Conservation (phyloP, 2,888 invertebrate genomes). For the Hydropsyche betteni region DNA sequence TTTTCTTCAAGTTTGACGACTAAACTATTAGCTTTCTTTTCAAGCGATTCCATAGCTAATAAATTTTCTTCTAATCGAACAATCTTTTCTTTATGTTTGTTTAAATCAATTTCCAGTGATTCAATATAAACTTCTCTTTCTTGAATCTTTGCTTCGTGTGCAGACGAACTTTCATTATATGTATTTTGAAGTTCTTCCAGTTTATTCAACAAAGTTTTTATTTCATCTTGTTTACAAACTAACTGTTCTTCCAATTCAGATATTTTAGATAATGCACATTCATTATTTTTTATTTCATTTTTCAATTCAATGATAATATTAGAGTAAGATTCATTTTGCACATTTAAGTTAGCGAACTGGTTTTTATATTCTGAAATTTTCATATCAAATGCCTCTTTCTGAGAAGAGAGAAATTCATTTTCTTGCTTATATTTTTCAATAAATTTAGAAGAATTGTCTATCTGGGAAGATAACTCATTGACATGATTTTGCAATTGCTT, state of each 20-base stretch:
- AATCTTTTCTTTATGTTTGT: constrained; percentile 71
- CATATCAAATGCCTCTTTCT: constrained; percentile 59
- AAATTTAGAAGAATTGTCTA: constrained; percentile 4
- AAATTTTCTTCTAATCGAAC: constrained; percentile 74
- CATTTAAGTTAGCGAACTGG: constrained; percentile 52
- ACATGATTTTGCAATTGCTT: constrained; percentile 49
- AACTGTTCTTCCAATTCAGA: constrained; percentile 58
- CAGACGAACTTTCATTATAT: constrained; percentile 60
- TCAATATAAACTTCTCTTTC: constrained; percentile 80
- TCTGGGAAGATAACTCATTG: not conserved
- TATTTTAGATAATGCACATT: constrained; percentile 47
- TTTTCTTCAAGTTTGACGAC: constrained; percentile 69
- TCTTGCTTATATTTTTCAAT: not conserved
- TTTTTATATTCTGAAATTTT: constrained; percentile 62
- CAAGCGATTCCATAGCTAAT: constrained; percentile 68
- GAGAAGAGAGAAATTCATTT: constrained; percentile 47
- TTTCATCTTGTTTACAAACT: constrained; percentile 59
- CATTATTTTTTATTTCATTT: constrained; percentile 31
- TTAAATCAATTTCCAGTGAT: constrained; percentile 73
- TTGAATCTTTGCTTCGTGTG: constrained; percentile 74
- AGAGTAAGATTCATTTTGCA: constrained; percentile 43
- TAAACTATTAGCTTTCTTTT: constrained; percentile 70
- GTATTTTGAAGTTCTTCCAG: constrained; percentile 59
- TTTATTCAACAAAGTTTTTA: constrained; percentile 58
- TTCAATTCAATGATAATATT: constrained; percentile 35